A percentile compares a stretch with the other conserved stretches of the same genome.
phyloP scores from a whole-genome alignment of 2,888 invertebrate species.

The Drosophila maculinotata region DNA sequence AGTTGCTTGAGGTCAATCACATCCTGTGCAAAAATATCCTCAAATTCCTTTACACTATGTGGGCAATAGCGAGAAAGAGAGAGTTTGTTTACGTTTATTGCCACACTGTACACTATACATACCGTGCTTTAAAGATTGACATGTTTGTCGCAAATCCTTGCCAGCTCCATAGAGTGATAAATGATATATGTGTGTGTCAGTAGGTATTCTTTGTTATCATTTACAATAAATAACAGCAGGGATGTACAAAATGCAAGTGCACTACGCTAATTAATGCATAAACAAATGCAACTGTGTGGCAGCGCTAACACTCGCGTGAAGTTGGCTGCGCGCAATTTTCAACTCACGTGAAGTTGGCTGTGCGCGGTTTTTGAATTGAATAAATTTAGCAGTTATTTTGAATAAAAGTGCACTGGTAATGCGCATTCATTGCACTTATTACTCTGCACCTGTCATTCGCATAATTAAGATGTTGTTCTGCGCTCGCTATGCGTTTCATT shows the following conservation, averaged over 20 bases:
- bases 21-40: slow-evolving; percentile 89
- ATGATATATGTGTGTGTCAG: slow-evolving; percentile 19
- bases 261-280: slow-evolving; percentile 31
- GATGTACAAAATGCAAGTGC: slow-evolving; percentile 54
- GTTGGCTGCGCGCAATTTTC: slow-evolving; percentile 33
- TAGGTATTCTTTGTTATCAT: slow-evolving; percentile 45
- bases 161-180: slow-evolving; percentile 40
- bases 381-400: slow-evolving; percentile 19
- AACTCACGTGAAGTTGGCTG: slow-evolving; percentile 27
- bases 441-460: slow-evolving; percentile 20
- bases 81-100: slow-evolving; percentile 73
- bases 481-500: slow-evolving; percentile 30
- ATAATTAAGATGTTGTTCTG: slow-evolving; percentile 34
- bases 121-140: slow-evolving; percentile 85
- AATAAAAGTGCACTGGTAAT: slow-evolving; percentile 22
- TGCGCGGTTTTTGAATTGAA: slow-evolving; percentile 14
- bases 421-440: slow-evolving; percentile 13
- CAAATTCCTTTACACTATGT: slow-evolving; percentile 91
- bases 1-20: slow-evolving; percentile 90
- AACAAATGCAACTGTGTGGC: slow-evolving; percentile 18
- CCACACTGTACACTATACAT: slow-evolving; percentile 39
- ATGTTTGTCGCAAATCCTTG: slow-evolving; percentile 50
- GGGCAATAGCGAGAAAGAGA: slow-evolving; percentile 1
- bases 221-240: slow-evolving; percentile 16
- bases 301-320: slow-evolving; percentile 22